Evolutionary conservation across 2,888 invertebrate genomes (phyloP), one percentile per base, ranked within the genome.

Genomic region (Nomada flava): DNA sequence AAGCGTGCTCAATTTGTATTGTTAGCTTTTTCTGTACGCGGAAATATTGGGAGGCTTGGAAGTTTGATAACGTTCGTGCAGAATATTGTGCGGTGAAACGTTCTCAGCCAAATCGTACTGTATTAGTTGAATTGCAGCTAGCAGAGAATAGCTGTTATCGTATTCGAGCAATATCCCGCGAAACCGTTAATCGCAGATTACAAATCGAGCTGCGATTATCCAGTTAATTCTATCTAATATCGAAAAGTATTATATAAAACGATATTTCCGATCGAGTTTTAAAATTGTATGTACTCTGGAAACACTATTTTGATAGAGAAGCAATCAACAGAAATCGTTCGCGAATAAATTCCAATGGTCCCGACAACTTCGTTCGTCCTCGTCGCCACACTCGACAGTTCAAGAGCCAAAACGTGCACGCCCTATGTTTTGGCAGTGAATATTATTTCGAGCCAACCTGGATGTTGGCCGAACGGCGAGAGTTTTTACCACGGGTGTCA

Each of bases 391-490:
- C 68, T 44, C 29, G 52, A n/a, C n/a, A 13, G 29, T 23, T 75
- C 3, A 10, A 47, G 11, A 13, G 53, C n/a, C 20, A 23, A 62
- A 65, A 76, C 55, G n/a, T 36, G 15, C 26, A 42, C 15, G 5
- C 26, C n/a, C 20, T 11, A 68, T 44, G 63, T 47, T 75, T 55
- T n/a, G 53, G 47, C 55, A 18, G 23, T 3, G 60, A 23, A 57
- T 63, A 78, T 79, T 76, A 26, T 70, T 59, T 42, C 44, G 78
- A 7, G 63, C 10, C 50, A 18, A 5, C 57, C 59, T 29, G 42
- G 59, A 64, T 59, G 69, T 69, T 60, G 44, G 42, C 15, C 52
- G 70, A 78, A 78, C 78, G 65, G 70, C 60, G 60, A 78, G 36
- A 60, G 55, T 78, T 71, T 60, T 36, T 23, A 65, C 15, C 67